Evolutionary conservation across 1,140 invertebrate species (phyloP).

Genomic region (Dufourea novaeangliae): DNA sequence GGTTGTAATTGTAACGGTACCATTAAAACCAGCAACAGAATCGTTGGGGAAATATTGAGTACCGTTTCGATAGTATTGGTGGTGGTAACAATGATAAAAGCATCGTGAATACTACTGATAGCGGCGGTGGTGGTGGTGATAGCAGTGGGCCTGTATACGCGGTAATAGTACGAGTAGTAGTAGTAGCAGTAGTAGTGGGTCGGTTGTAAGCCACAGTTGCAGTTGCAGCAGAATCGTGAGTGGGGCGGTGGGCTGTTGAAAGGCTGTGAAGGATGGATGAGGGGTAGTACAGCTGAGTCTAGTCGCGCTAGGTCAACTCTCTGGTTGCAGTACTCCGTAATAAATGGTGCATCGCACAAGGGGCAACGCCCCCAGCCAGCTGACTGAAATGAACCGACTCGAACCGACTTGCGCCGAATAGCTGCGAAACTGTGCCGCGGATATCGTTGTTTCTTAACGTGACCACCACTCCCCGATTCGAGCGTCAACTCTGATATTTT

Average conservation of each 20-base stretch:
- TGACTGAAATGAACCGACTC: constrained; percentile 74
- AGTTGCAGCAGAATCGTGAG: constrained; percentile 54
- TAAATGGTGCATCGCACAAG: constrained; percentile 72
- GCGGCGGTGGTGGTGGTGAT: constrained; percentile 26
- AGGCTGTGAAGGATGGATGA: background rate
- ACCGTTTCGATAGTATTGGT: constrained; percentile 41
- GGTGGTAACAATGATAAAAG: constrained; percentile 23
- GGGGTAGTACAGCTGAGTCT: constrained; percentile 44
- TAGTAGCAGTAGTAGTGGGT: constrained; percentile 48
- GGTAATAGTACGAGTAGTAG: constrained; percentile 58
- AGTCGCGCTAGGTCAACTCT: constrained; percentile 68
- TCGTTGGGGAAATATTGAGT: constrained; percentile 41
- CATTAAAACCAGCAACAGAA: constrained; percentile 44
- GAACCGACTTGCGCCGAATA: constrained; percentile 49
- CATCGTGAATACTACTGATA: constrained; percentile 12
- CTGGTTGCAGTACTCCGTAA: constrained; percentile 67
- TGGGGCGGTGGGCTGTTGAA: constrained; percentile 3
- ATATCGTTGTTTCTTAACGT: background rate
- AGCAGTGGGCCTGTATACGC: constrained; percentile 36
- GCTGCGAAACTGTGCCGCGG: constrained; percentile 1
- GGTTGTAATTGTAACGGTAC: constrained; percentile 53
- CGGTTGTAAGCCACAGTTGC: constrained; percentile 42
- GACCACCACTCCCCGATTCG: constrained; percentile 23
- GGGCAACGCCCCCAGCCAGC: constrained; percentile 76
- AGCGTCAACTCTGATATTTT: constrained; percentile 35